phyloP scores from a whole-genome alignment of 2,797 vertebrate species.

The Macropus fuliginosus region DNA sequence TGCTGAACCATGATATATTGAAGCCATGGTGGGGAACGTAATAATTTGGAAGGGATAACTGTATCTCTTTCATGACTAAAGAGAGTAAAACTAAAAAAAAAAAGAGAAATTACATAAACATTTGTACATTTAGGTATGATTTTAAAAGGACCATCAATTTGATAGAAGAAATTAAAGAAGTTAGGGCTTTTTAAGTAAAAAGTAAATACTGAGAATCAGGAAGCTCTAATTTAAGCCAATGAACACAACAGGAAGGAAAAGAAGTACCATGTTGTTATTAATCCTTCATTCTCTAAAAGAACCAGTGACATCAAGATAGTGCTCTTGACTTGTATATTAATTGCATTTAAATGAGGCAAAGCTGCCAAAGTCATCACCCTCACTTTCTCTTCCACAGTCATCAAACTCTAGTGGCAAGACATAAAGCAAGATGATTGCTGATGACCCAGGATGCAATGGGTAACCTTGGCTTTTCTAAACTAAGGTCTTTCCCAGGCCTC shows the following conservation, averaged over 20 bases:
- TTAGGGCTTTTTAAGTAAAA: neutral
- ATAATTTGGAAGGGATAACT: no score
- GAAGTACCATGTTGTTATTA: neutral
- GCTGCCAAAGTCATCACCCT: neutral
- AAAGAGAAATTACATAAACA: neutral
- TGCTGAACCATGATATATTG: neutral
- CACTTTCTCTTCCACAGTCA: neutral
- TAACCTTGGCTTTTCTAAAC: no score
- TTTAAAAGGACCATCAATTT: neutral
- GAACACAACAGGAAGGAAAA: neutral
- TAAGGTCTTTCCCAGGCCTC: no score
- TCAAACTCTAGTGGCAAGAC: neutral
- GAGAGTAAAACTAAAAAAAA: neutral
- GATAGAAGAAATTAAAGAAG: neutral
- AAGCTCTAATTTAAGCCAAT: neutral
- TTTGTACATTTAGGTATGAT: neutral
- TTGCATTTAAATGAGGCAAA: neutral
- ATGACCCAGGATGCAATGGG: no score
- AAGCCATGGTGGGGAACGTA: neutral
- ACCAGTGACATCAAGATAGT: neutral
- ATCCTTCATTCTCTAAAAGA: neutral
- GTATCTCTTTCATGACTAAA: neutral
- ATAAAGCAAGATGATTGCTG: no score
- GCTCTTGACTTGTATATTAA: neutral
- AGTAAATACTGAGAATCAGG: neutral